Percentiles rank a stretch among this genome's conserved stretches.
Conservation (phyloP, 2,797 vertebrate species). For the Xenopus petersii region DNA sequence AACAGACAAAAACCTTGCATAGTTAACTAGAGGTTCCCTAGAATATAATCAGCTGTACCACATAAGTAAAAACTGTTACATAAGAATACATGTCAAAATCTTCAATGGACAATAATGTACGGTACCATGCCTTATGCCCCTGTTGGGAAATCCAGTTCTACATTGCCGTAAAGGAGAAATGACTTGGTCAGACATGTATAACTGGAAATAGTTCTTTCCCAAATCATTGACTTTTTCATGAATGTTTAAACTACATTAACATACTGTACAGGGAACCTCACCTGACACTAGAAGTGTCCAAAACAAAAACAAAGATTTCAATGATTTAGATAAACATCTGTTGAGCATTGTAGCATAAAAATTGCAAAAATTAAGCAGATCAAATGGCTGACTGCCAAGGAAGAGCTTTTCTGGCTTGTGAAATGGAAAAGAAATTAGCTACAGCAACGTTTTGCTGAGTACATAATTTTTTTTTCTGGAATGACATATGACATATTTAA, state of each 20-base stretch:
- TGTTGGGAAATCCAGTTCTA: no score
- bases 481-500: conserved; percentile 11
- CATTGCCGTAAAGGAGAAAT: no score
- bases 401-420: neutral
- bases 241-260: conserved; percentile 63
- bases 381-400: conserved; percentile 54
- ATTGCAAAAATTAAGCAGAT: conserved; percentile 51
- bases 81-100: no score
- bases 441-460: neutral
- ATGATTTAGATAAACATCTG: conserved; percentile 70
- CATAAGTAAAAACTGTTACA: no score
- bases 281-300: conserved; percentile 61
- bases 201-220: no score
- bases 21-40: no score
- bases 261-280: conserved; percentile 53
- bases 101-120: no score
- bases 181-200: no score
- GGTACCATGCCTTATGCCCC: no score
- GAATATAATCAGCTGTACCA: no score
- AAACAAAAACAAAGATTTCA: conserved; percentile 62
- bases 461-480: conserved; percentile 1
- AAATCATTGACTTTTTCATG: no score
- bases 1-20: no score
- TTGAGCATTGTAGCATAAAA: conserved; percentile 53
- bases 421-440: conserved; percentile 31